A percentile compares a stretch with the other conserved stretches of the same genome.
Evolutionary conservation across 1,140 invertebrate genomes (phyloP).

Genomic region (Zelostemma sp.): DNA sequence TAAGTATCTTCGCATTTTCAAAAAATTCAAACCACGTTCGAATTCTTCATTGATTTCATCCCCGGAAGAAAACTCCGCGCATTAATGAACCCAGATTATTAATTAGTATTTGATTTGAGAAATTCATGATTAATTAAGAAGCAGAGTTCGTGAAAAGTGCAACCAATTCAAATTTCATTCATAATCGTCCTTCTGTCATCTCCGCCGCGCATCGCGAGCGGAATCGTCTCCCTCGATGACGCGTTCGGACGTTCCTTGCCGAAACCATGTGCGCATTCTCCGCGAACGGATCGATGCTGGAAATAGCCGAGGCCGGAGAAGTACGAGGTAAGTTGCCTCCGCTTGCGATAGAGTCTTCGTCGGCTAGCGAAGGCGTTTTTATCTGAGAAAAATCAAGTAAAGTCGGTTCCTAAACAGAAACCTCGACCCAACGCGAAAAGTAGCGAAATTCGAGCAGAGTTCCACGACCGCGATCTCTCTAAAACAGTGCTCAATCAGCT

Average conservation of each 20-base stretch:
- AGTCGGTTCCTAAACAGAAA: not conserved
- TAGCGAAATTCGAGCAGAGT: slow-evolving; percentile 5
- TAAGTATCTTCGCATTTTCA: too few relatives aligned
- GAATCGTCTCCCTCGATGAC: slow-evolving; percentile 25
- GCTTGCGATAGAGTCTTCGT: slow-evolving; percentile 62
- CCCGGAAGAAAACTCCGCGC: too few relatives aligned
- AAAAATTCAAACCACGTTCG: too few relatives aligned
- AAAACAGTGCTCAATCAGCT: not conserved
- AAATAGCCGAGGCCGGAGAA: slow-evolving; percentile 61
- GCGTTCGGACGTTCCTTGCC: slow-evolving; percentile 31
- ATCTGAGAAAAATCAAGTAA: not conserved
- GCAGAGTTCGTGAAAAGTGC: too few relatives aligned
- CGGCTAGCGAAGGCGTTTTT: slow-evolving; percentile 50
- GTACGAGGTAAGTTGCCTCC: slow-evolving; percentile 67
- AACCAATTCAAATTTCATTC: too few relatives aligned
- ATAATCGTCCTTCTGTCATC: not conserved
- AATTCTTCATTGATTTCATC: too few relatives aligned
- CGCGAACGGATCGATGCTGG: slow-evolving; percentile 60
- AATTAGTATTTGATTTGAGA: too few relatives aligned
- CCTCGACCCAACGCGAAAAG: slow-evolving; percentile 17
- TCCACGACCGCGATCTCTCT: not conserved
- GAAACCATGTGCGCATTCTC: slow-evolving; percentile 57
- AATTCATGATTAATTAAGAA: too few relatives aligned
- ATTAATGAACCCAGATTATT: too few relatives aligned
- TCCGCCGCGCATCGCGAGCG: slow-evolving; percentile 16